These are phyloP conservation scores for Thaleichthys pacificus DNA, from an alignment of 2,797 vertebrate species.

Conservation along the genomic window DNA sequence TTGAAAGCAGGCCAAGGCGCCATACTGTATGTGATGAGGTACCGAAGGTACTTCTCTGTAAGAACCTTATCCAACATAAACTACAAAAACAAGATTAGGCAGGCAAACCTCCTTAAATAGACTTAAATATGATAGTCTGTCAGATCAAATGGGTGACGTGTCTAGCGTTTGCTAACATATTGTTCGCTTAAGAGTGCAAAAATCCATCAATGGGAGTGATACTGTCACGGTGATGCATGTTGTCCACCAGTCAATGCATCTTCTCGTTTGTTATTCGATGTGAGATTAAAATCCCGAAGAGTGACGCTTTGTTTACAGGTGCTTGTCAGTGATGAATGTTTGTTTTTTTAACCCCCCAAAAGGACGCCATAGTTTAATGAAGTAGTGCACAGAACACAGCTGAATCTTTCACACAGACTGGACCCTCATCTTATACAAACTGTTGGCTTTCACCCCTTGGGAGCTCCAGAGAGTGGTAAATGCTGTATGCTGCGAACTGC, in stretches of 20 bases:
- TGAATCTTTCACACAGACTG: not conserved
- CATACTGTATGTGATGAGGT: not conserved
- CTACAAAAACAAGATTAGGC: too few relatives aligned
- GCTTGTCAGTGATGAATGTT: constrained; percentile 22
- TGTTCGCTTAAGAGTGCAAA: constrained; percentile 39
- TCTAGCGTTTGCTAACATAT: constrained; percentile 46
- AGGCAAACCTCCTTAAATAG: not conserved
- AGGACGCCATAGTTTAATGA: not conserved
- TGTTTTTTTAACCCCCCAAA: constrained; percentile 4
- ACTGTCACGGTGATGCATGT: constrained; percentile 51
- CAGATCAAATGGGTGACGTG: constrained; percentile 45
- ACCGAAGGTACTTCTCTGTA: too few relatives aligned
- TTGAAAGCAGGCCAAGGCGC: not conserved
- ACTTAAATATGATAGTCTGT: constrained; percentile 46
- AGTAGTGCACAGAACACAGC: not conserved
- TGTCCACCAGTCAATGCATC: constrained; percentile 28
- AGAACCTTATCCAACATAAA: too few relatives aligned
- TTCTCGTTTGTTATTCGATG: constrained; percentile 46
- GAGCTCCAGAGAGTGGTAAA: too few relatives aligned
- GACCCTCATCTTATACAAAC: not conserved
- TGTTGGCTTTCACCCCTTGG: not conserved
- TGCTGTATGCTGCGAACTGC: too few relatives aligned
- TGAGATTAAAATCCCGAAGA: constrained; percentile 40
- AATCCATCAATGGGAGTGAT: constrained; percentile 66
- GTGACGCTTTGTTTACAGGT: constrained; percentile 16